Evolutionary conservation across 2,113 vertebrate genomes (phyloP).

Genomic region (Sarotherodon lohbergeri): DNA sequence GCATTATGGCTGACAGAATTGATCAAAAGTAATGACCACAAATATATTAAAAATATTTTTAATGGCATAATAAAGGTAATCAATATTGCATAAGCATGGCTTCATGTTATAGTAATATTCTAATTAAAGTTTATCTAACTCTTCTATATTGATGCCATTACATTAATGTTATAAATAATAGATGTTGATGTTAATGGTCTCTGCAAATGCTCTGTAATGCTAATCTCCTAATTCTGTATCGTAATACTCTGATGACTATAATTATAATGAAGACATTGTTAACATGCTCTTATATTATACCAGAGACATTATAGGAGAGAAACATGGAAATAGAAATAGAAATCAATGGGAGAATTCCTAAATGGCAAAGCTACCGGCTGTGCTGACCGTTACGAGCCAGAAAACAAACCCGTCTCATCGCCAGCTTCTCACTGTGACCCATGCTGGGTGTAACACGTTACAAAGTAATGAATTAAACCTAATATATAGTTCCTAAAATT

Average conservation of each 20-base stretch:
- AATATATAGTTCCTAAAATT: not conserved
- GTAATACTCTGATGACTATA: not conserved
- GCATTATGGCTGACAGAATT: not conserved
- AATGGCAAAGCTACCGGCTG: not conserved
- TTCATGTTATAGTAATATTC: not conserved
- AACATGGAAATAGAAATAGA: not conserved
- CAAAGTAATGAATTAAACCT: not conserved
- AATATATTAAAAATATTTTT: not conserved
- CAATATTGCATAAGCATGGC: not conserved
- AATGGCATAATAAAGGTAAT: not conserved
- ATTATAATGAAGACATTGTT: not conserved
- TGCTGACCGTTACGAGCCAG: not conserved
- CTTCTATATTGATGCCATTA: not conserved
- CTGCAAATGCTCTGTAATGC: not conserved
- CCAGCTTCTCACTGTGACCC: not conserved
- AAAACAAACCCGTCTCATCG: not conserved
- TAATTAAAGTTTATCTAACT: not conserved
- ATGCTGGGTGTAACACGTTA: not conserved
- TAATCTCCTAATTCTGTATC: not conserved
- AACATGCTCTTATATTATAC: not conserved
- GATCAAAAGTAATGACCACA: not conserved
- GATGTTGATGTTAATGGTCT: not conserved
- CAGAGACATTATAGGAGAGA: not conserved
- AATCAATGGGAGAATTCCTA: not conserved
- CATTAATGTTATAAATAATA: not conserved